Evolutionary conservation across 1,140 invertebrate genomes (phyloP).

Genomic region (Bombus waltoni): DNA sequence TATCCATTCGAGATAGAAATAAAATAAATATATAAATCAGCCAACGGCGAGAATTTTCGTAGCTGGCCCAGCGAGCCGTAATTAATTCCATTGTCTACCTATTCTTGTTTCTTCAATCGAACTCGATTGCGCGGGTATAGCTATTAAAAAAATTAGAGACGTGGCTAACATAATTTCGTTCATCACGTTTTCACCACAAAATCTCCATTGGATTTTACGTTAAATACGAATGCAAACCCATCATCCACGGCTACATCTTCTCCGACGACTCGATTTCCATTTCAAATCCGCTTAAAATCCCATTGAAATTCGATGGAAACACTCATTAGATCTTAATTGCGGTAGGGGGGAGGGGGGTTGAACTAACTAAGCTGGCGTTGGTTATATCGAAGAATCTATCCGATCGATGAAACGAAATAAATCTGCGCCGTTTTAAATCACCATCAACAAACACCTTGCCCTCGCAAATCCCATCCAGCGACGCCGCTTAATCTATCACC

Average conservation of each 20-base stretch:
- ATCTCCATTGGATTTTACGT: not conserved
- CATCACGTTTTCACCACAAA: not conserved
- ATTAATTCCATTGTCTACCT: not conserved
- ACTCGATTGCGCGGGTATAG: not conserved
- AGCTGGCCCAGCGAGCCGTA: not conserved
- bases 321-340: constrained; percentile 36
- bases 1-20: not conserved
- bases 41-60: not conserved
- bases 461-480: not conserved
- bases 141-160: not conserved
- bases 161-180: not conserved
- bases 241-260: not conserved
- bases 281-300: constrained; percentile 47
- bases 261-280: constrained; percentile 26
- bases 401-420: not conserved
- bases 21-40: not conserved
- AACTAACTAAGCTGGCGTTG: not conserved
- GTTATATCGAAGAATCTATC: not conserved
- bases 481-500: not conserved
- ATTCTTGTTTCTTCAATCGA: not conserved
- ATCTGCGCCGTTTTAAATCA: not conserved
- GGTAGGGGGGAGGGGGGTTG: not conserved
- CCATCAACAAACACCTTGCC: not conserved
- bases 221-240: constrained; percentile 25
- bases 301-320: constrained; percentile 36